Evolutionary conservation across 2,797 vertebrate species (phyloP).

Genomic region (Sebastes oblongus): DNA sequence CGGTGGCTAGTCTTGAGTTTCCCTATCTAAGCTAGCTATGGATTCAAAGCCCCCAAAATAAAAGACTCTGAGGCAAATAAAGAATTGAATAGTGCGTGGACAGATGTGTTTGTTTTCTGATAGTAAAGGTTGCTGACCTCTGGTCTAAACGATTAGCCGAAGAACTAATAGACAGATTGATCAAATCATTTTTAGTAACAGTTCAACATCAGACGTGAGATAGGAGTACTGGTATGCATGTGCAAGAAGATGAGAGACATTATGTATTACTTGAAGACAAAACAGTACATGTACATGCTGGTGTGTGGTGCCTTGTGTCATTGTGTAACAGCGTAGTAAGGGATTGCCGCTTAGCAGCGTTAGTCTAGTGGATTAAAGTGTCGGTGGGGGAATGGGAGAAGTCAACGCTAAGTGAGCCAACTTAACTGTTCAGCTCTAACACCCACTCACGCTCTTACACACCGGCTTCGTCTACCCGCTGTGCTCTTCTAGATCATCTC

Average conservation of each 20-base stretch:
- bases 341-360: conserved; percentile 54
- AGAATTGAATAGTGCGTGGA: no score
- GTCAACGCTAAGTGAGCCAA: conserved; percentile 30
- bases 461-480: conserved; percentile 23
- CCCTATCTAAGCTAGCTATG: no score
- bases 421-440: background rate
- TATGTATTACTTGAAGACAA: background rate
- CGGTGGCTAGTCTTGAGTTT: no score
- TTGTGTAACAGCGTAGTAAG: conserved; percentile 37
- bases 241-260: background rate
- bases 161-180: background rate
- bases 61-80: no score
- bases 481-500: background rate
- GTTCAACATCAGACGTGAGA: background rate
- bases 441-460: background rate
- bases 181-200: background rate
- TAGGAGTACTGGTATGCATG: background rate
- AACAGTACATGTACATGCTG: background rate
- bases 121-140: no score
- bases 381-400: conserved; percentile 22
- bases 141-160: background rate
- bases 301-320: background rate
- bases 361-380: conserved; percentile 59
- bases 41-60: no score
- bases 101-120: background rate